A percentile compares a stretch with the other conserved stretches of the same genome.
Conservation (phyloP, 2,797 vertebrate species). For the Pogoniulus pusillus region DNA sequence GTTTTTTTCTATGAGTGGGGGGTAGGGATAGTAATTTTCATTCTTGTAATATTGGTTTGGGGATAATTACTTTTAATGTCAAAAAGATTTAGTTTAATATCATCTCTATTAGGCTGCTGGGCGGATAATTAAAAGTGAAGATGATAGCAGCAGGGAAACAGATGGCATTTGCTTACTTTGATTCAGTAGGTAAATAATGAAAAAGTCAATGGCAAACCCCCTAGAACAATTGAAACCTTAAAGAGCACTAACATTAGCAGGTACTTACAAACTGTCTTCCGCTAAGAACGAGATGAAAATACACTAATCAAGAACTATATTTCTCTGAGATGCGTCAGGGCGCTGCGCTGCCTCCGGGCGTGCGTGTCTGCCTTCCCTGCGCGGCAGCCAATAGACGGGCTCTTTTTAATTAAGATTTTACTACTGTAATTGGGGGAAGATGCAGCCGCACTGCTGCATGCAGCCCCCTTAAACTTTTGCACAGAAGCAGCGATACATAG, state of each 20-base stretch:
- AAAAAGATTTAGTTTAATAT: constrained; percentile 99
- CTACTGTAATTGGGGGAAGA: constrained; percentile 28
- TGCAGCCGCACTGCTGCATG: background rate
- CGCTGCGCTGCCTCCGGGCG: constrained; percentile 37
- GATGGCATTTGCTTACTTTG: constrained; percentile 98
- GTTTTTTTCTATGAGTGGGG: background rate
- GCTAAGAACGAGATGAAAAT: constrained; percentile 67
- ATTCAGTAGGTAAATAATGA: constrained; percentile 96
- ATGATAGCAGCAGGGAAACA: constrained; percentile 95
- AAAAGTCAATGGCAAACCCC: constrained; percentile 82
- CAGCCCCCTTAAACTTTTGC: constrained; percentile 1
- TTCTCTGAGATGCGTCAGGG: constrained; percentile 54
- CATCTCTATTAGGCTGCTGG: constrained; percentile 98
- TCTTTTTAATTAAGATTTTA: constrained; percentile 72
- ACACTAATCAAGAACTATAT: constrained; percentile 72
- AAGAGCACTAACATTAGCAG: constrained; percentile 75
- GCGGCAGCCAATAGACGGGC: constrained; percentile 44
- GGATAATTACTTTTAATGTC: constrained; percentile 99
- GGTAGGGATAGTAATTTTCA: constrained; percentile 73
- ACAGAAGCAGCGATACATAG: background rate
- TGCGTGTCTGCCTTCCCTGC: constrained; percentile 20
- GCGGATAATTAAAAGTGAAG: constrained; percentile 98
- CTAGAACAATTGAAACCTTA: constrained; percentile 76
- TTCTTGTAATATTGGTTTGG: constrained; percentile 85
- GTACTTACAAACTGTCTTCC: constrained; percentile 69